Percentiles rank a stretch among this genome's conserved stretches.
Conservation (phyloP, 2,113 vertebrate species). For the Phyllostomus hastatus region DNA sequence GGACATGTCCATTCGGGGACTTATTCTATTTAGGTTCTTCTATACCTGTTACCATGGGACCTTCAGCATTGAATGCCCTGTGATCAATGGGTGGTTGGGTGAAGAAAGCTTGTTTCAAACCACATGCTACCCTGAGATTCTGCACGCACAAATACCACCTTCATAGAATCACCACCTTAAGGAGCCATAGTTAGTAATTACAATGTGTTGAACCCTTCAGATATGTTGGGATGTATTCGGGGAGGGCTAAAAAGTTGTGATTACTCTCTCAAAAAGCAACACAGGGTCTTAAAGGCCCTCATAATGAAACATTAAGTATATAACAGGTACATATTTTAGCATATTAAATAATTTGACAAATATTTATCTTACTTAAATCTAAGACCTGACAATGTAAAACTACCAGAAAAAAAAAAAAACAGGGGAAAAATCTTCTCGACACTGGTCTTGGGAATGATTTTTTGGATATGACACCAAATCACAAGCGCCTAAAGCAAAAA, state of each 20-base stretch:
- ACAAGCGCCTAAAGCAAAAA: background rate
- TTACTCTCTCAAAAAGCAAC: background rate
- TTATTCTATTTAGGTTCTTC: background rate
- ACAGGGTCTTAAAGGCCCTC: background rate
- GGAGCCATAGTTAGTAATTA: background rate
- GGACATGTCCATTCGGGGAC: background rate
- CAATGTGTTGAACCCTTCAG: background rate
- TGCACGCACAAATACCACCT: background rate
- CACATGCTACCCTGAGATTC: background rate
- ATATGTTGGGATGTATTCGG: background rate
- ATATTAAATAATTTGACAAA: background rate
- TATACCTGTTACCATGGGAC: background rate
- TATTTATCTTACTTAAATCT: background rate
- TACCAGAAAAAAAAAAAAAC: background rate
- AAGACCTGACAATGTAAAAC: background rate
- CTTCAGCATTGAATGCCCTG: background rate
- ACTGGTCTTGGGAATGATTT: background rate
- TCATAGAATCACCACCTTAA: background rate
- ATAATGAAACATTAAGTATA: background rate
- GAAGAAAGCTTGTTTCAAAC: background rate
- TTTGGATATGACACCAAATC: background rate
- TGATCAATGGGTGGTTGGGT: background rate
- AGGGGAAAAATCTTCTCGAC: background rate
- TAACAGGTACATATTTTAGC: background rate
- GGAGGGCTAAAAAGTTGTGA: background rate